phyloP scores from a whole-genome alignment of 2,113 vertebrate genomes.

The Lanius ludovicianus region DNA sequence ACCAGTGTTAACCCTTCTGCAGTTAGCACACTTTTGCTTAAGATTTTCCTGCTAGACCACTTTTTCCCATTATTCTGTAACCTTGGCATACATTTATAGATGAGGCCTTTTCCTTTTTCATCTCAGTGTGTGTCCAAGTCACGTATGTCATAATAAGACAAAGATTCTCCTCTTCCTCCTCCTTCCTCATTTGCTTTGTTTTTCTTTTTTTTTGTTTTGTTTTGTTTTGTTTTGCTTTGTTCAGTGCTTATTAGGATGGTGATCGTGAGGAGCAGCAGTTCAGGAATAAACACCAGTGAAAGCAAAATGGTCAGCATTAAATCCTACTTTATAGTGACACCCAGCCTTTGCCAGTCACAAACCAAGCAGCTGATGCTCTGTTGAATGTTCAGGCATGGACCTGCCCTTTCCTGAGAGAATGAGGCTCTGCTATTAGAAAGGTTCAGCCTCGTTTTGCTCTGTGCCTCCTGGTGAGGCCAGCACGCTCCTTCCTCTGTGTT shows the following conservation, averaged over 20 bases:
- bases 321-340: neutral
- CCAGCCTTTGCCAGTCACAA: slow-evolving; percentile 39
- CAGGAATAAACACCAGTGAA: slow-evolving; percentile 63
- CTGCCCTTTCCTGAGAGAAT: slow-evolving; percentile 49
- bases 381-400: slow-evolving; percentile 24
- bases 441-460: neutral
- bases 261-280: slow-evolving; percentile 68
- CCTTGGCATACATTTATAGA: slow-evolving; percentile 70
- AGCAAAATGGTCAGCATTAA: slow-evolving; percentile 50
- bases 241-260: slow-evolving; percentile 72
- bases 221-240: slow-evolving; percentile 50
- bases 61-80: slow-evolving; percentile 61
- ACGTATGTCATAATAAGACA: slow-evolving; percentile 68
- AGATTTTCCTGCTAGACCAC: slow-evolving; percentile 67
- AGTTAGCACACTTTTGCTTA: slow-evolving; percentile 73
- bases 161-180: slow-evolving; percentile 47
- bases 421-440: neutral
- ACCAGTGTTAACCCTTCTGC: slow-evolving; percentile 78
- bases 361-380: slow-evolving; percentile 38
- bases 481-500: neutral
- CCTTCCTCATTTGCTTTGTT: neutral
- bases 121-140: slow-evolving; percentile 71
- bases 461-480: neutral
- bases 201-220: neutral
- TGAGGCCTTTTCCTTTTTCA: slow-evolving; percentile 68